Evolutionary conservation across 2,113 vertebrate species (phyloP).

Genomic region (Puffinus mauretanicus): DNA sequence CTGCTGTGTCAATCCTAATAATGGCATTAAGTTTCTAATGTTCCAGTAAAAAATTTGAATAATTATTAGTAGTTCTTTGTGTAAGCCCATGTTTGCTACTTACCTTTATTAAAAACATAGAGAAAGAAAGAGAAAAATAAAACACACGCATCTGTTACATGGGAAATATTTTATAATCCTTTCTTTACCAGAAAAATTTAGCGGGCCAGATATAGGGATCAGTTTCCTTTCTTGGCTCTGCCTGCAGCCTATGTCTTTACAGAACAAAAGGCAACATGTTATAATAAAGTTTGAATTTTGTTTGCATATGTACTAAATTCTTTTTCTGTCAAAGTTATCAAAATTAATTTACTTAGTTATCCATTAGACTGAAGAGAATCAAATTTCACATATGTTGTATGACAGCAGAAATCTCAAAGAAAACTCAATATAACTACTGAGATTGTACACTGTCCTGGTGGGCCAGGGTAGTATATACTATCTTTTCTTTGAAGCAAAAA

Average conservation of each 20-base stretch:
- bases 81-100: accelerated
- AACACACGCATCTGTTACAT: not conserved
- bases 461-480: not conserved
- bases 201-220: not conserved
- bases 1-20: not conserved
- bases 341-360: not conserved
- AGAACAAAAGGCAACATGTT: not conserved
- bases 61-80: not conserved
- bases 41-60: not conserved
- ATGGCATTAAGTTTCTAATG: not conserved
- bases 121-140: not conserved
- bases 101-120: not conserved
- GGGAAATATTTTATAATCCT: not conserved
- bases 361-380: not conserved
- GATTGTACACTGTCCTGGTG: not conserved
- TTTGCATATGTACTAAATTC: accelerated
- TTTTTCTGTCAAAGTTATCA: not conserved
- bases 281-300: not conserved
- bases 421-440: not conserved
- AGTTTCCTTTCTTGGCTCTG: not conserved
- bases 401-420: not conserved
- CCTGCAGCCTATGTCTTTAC: not conserved
- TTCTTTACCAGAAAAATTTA: not conserved
- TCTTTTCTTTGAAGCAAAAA: not conserved
- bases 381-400: not conserved